phyloP scores from a whole-genome alignment of 1,140 invertebrate species.

The Luehdorfia chinensis region DNA sequence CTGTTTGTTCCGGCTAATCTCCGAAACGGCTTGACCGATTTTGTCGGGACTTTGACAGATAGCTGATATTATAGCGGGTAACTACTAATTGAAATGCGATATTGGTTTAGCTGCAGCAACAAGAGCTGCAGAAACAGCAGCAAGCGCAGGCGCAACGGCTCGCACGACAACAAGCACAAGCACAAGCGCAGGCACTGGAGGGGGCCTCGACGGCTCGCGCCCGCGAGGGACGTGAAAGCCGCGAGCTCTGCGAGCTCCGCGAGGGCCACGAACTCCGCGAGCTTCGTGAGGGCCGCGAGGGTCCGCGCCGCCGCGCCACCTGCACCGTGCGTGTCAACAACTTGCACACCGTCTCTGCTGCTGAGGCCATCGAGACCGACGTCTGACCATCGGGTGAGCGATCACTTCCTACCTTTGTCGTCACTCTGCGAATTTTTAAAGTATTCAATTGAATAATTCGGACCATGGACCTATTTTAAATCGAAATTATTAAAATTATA shows the following conservation, averaged over 20 bases:
- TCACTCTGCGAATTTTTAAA: too few relatives aligned
- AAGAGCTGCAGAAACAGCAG: constrained; percentile 50
- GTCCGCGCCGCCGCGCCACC: constrained; percentile 90
- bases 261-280: constrained; percentile 46
- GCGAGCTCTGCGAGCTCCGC: not conserved
- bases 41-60: too few relatives aligned
- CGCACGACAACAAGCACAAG: constrained; percentile 22
- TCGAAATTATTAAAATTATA: too few relatives aligned
- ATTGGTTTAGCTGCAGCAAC: constrained; percentile 51
- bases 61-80: too few relatives aligned
- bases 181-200: constrained; percentile 19
- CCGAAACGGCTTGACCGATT: too few relatives aligned
- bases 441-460: too few relatives aligned
- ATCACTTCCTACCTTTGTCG: not conserved
- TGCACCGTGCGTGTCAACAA: constrained; percentile 80
- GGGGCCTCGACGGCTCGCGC: constrained; percentile 7
- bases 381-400: constrained; percentile 95
- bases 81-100: too few relatives aligned
- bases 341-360: constrained; percentile 43
- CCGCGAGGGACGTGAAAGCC: too few relatives aligned
- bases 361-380: constrained; percentile 91
- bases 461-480: too few relatives aligned
- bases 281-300: constrained; percentile 25
- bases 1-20: too few relatives aligned
- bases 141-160: constrained; percentile 31